Evolutionary conservation across 2,888 invertebrate species (phyloP), one percentile per base, ranked within the genome.

Genomic region (Nesidiocoris tenuis): DNA sequence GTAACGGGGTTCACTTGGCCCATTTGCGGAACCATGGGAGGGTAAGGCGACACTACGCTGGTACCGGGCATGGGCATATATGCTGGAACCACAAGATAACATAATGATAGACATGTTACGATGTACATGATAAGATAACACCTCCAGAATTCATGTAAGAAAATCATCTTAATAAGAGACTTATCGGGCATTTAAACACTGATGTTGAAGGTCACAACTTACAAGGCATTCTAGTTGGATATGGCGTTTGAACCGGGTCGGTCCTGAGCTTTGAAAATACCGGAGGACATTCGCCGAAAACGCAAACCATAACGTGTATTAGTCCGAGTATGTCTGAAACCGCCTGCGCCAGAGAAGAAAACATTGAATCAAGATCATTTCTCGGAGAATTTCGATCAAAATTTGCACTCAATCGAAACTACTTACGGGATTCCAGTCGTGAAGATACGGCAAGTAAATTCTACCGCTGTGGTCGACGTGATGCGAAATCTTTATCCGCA

Each of bases 391-490:
- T 55, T 9, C 55, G 16, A 55, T 5, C 7, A 65, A 65, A 61
- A 17, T n/a, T n/a, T n/a, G n/a, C n/a, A n/a, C n/a, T n/a, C n/a
- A n/a, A n/a, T n/a, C n/a, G n/a, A n/a, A n/a, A n/a, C 59, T 71
- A 83, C 86, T 85, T 84, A 90, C 90, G 63, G 89, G 88, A 76
- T 88, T 87, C 99, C 99, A 99, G 81, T 98, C 95, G 82, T 96
- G 95, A 77, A 99, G 86, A 86, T 96, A 99, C 0, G 98, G 98
- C 82, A 98, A 86, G 84, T 97, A 98, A 74, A 99, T 90, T 84
- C 95, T 95, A 54, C 99, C 99, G 85, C 92, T 95, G 82, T 91
- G 91, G 84, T 98, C 98, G 5, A 99, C 97, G 84, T 91, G 95
- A 85, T 91, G 91, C 12, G 97, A 97, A 17, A 94, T 91, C 86